phyloP scores from a whole-genome alignment of 2,797 vertebrate species.

The Pseudochirops cupreus region DNA sequence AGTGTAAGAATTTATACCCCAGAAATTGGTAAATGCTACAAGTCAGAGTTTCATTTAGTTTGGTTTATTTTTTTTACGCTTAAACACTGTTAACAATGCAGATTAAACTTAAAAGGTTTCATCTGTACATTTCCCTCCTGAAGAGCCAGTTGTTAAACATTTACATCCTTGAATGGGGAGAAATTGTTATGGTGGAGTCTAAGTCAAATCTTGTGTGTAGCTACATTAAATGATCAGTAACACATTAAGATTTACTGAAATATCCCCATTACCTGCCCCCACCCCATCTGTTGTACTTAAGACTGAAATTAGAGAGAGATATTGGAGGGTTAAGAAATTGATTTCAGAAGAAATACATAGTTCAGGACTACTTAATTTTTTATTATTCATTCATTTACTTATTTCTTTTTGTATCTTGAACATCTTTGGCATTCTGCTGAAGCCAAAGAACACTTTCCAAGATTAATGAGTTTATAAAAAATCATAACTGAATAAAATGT shows the following conservation, averaged over 20 bases:
- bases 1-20: background rate
- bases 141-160: background rate
- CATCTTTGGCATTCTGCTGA: background rate
- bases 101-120: background rate
- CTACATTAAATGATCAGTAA: background rate
- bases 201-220: background rate
- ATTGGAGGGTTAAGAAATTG: background rate
- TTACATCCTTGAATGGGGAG: background rate
- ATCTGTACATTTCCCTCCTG: background rate
- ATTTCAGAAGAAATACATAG: background rate
- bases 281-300: background rate
- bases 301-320: background rate
- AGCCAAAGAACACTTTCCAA: background rate
- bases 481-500: background rate
- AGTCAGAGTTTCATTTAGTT: background rate
- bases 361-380: background rate
- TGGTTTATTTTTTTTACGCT: background rate
- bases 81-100: background rate
- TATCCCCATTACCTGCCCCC: background rate
- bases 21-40: background rate
- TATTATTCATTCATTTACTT: background rate
- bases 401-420: background rate
- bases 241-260: background rate
- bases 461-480: background rate
- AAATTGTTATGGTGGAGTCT: background rate